phyloP scores from a whole-genome alignment of 2,888 invertebrate species.

The Myopa tessellatipennis region DNA sequence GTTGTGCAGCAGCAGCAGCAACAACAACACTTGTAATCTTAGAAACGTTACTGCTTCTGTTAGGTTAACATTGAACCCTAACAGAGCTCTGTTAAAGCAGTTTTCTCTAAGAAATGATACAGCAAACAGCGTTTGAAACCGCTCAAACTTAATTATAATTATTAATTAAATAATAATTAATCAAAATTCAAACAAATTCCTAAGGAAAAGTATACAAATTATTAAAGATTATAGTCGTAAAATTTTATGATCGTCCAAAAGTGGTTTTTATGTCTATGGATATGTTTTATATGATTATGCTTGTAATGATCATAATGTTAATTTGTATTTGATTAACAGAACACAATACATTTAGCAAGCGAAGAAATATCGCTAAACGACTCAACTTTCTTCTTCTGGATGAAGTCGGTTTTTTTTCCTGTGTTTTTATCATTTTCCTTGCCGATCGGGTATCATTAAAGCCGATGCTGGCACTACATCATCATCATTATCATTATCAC shows the following conservation, averaged over 20 bases:
- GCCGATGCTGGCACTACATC: background rate
- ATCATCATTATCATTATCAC: background rate
- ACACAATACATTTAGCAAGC: too few species aligned
- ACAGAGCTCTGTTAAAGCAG: background rate
- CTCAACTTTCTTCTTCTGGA: too few species aligned
- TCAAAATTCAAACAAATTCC: background rate
- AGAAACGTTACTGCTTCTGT: background rate
- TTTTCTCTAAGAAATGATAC: background rate
- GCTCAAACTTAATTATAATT: background rate
- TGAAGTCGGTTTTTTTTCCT: background rate
- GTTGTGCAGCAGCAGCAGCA: conserved; percentile 7
- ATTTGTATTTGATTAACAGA: too few species aligned
- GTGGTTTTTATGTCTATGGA: too few species aligned
- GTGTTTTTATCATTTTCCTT: background rate
- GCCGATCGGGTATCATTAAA: background rate
- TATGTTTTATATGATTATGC: too few species aligned
- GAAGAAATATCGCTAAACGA: background rate
- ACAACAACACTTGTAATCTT: background rate
- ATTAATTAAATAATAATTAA: too few species aligned
- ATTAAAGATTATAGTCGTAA: too few species aligned
- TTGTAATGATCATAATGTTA: too few species aligned
- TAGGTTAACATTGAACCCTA: background rate
- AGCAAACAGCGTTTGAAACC: background rate
- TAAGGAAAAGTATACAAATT: too few species aligned
- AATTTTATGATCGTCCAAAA: too few species aligned